Conservation (phyloP, 2,797 vertebrate species). For the Danio kyathit region DNA sequence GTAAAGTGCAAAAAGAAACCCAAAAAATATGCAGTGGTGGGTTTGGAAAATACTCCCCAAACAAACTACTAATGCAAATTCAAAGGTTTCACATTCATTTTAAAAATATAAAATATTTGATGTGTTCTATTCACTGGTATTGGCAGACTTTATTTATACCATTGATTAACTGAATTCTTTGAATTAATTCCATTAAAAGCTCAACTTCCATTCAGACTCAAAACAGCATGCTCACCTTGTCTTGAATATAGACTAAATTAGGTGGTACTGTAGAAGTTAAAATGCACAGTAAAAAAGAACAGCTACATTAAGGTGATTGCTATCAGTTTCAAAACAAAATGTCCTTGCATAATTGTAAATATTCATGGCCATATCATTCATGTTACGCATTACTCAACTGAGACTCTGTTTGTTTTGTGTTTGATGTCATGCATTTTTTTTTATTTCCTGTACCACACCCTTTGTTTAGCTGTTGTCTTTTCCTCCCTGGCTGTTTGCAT, state of each 20-base stretch:
- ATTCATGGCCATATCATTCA: not conserved
- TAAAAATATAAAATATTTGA: not conserved
- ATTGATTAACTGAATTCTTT: not conserved
- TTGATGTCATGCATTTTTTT: no score
- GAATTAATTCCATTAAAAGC: no score
- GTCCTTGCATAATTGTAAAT: not conserved
- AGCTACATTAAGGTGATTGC: no score
- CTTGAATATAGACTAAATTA: not conserved
- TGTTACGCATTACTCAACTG: not conserved
- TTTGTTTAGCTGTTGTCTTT: no score
- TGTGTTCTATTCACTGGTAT: not conserved
- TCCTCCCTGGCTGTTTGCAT: no score
- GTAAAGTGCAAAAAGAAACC: not conserved
- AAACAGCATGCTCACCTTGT: not conserved
- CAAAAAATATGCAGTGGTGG: not conserved
- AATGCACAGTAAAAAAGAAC: not conserved
- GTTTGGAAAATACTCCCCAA: not conserved
- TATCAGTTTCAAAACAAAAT: no score
- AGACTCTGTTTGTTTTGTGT: no score
- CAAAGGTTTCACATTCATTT: not conserved
- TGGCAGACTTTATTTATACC: not conserved
- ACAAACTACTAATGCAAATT: not conserved
- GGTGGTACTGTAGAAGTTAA: not conserved
- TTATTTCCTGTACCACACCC: no score
- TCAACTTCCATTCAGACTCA: not conserved